Evolutionary conservation across 2,888 invertebrate species (phyloP).

Genomic region (Eilema caniola): DNA sequence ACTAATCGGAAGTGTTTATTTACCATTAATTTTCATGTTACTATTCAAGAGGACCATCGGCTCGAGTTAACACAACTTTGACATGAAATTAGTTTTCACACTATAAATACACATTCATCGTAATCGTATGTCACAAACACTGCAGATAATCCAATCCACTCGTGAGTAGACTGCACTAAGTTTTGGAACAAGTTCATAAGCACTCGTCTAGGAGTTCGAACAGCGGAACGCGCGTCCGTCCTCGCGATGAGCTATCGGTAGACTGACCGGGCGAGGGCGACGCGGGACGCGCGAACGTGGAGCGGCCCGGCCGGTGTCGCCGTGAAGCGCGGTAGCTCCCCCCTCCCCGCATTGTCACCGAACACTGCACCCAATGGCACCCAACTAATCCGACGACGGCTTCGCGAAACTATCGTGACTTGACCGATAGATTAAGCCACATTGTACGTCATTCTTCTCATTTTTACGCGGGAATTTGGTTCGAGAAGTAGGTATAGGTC

Average conservation of each 20-base stretch:
- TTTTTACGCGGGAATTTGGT: slow-evolving; percentile 66
- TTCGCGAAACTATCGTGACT: slow-evolving; percentile 72
- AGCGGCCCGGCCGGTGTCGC: slow-evolving; percentile 50
- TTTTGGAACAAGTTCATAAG: slow-evolving; percentile 73
- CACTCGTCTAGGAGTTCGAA: slow-evolving; percentile 53
- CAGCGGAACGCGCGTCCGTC: slow-evolving; percentile 54
- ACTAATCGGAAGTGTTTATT: slow-evolving; percentile 66
- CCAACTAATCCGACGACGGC: slow-evolving; percentile 71
- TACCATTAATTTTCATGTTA: slow-evolving; percentile 86
- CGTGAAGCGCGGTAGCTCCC: slow-evolving; percentile 66
- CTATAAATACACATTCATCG: slow-evolving; percentile 70
- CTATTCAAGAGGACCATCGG: slow-evolving; percentile 85
- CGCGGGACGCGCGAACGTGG: slow-evolving; percentile 44
- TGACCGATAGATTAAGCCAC: slow-evolving; percentile 68
- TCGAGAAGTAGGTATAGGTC: slow-evolving; percentile 61
- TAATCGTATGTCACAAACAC: slow-evolving; percentile 77
- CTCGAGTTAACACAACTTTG: slow-evolving; percentile 68
- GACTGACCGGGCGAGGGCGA: slow-evolving; percentile 60
- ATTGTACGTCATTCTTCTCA: slow-evolving; percentile 73
- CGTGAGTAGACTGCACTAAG: slow-evolving; percentile 66
- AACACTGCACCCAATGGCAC: slow-evolving; percentile 69
- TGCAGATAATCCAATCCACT: slow-evolving; percentile 78
- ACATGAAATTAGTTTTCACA: slow-evolving; percentile 60
- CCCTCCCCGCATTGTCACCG: slow-evolving; percentile 54
- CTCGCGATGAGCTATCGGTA: slow-evolving; percentile 61